A percentile compares a stretch with the other conserved stretches of the same genome.
phyloP scores from a whole-genome alignment of 2,113 vertebrate species.

The Gallinago undulata region DNA sequence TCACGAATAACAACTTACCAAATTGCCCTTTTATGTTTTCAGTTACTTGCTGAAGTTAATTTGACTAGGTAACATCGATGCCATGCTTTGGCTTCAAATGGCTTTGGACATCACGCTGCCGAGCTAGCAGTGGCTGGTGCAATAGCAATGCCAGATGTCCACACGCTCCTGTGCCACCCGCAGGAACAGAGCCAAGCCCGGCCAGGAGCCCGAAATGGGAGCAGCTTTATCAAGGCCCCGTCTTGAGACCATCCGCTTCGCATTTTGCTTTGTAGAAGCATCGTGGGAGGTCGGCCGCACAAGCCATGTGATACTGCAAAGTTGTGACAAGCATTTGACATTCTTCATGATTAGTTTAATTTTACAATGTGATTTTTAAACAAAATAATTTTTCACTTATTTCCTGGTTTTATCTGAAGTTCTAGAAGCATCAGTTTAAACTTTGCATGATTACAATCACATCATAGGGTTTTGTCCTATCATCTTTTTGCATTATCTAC shows the following conservation, averaged over 20 bases:
- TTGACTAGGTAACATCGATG: neutral
- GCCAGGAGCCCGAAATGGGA: neutral
- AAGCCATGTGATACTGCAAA: neutral
- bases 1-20: neutral
- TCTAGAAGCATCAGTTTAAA: neutral
- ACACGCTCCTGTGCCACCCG: fast-evolving
- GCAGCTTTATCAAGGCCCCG: neutral
- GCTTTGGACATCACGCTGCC: neutral
- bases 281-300: neutral
- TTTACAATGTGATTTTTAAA: neutral
- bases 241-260: neutral
- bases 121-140: neutral
- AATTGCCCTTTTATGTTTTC: neutral
- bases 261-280: neutral
- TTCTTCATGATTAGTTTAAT: neutral
- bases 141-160: neutral
- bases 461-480: neutral
- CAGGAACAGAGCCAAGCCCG: neutral
- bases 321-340: neutral
- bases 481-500: neutral
- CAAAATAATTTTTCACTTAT: neutral
- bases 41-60: neutral
- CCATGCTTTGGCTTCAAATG: neutral
- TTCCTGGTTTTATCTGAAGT: neutral
- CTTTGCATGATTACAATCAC: neutral